Evolutionary conservation across 2,113 vertebrate genomes (phyloP), one percentile per base, ranked within the genome.

Genomic region (Nothoprocta pentlandii): DNA sequence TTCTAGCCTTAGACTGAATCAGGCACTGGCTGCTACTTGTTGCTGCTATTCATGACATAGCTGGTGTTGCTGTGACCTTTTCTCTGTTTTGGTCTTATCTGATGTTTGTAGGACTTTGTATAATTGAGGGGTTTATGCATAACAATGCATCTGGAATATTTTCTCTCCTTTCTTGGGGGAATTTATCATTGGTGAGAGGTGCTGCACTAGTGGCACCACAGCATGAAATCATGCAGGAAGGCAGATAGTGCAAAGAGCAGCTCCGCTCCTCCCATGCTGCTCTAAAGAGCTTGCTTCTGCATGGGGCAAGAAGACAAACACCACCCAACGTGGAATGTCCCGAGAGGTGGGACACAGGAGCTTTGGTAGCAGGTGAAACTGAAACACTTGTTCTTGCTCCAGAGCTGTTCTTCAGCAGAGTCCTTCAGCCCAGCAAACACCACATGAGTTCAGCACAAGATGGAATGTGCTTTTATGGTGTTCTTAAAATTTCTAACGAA

Each of bases 1-100:
- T 93, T 83, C 64, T 79, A 87, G 92, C 66, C 70, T 93, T 89
- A 96, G 96, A 85, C 93, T 92, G 96, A 92, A 94, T 91, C 95
- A 95, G 95, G 95, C 90, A 77, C 91, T 97, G 96, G 85, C 89
- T 92, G 96, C 97, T 97, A 97, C 97, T 97, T 97, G 93, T 95
- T 96, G 96, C 94, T 95, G 96, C 96, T 97, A 77, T 97, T 95
- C 94, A 89, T 81, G 90, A 97, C 94, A 96, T 95, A 62, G 82
- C 91, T 95, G 94, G 94, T 96, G 96, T 85, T 96, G 94, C 92
- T 87, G 88, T 89, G 96, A 97, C 96, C 96, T 96, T 95, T 95
- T 73, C 94, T 95, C 47, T 95, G 80, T 95, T 95, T 84, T 73
- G 81, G 79, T 34, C 67, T 92, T 94, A 95, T 96, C 90, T 95